Evolutionary conservation across 1,140 invertebrate genomes (phyloP).

Genomic region (Drosophila dunni): DNA sequence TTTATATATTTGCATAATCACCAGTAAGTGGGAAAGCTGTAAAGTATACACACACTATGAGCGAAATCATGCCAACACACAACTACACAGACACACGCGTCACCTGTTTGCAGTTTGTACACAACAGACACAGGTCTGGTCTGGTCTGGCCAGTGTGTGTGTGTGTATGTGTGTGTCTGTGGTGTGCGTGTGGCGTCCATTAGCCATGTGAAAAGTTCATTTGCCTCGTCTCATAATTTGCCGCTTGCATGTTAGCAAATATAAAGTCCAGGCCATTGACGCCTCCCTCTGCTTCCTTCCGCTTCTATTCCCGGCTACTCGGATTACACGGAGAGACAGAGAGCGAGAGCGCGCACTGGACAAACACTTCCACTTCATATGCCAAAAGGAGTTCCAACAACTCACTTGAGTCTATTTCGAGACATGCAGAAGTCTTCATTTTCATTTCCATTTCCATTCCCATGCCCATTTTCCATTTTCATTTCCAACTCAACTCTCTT

Average conservation of each 20-base stretch:
- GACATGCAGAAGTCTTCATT: constrained; percentile 23
- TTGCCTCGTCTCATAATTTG: constrained; percentile 77
- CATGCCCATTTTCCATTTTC: not conserved
- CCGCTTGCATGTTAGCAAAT: constrained; percentile 76
- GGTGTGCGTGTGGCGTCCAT: constrained; percentile 50
- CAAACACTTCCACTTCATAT: constrained; percentile 18
- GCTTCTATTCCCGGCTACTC: constrained; percentile 55
- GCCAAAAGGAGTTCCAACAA: constrained; percentile 39
- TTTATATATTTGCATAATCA: constrained; percentile 50
- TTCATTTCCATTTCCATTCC: constrained; percentile 14
- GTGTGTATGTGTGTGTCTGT: not conserved
- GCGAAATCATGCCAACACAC: constrained; percentile 23
- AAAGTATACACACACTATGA: constrained; percentile 43
- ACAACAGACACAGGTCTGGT: constrained; percentile 33
- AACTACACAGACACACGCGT: constrained; percentile 31
- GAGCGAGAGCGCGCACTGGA: constrained; percentile 6
- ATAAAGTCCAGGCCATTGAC: constrained; percentile 39
- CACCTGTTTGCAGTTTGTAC: constrained; percentile 66
- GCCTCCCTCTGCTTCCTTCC: constrained; percentile 35
- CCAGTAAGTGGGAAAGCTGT: constrained; percentile 42
- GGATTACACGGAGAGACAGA: constrained; percentile 54
- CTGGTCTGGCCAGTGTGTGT: not conserved
- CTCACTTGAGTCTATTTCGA: constrained; percentile 70
- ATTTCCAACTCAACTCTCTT: not conserved
- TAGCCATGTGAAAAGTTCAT: constrained; percentile 82